phyloP scores from a whole-genome alignment of 2,113 vertebrate genomes.

The Ammodytes dubius region DNA sequence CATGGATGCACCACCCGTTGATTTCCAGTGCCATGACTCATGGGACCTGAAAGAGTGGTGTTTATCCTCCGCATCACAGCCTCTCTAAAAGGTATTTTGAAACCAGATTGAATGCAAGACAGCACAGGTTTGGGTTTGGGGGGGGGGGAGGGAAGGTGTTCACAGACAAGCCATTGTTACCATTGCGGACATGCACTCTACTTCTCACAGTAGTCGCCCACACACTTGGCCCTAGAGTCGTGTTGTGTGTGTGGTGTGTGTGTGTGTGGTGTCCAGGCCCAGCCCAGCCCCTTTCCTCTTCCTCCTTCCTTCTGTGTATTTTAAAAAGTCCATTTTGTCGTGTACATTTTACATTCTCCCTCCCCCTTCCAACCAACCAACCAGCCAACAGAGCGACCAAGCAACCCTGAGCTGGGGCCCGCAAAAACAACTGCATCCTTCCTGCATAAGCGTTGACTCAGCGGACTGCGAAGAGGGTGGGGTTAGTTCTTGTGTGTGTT shows the following conservation, averaged over 20 bases:
- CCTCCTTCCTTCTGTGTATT: conserved; percentile 41
- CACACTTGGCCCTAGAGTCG: conserved; percentile 14
- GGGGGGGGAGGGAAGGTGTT: conserved; percentile 7
- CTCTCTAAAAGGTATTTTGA: conserved; percentile 23
- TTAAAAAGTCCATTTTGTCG: conserved; percentile 49
- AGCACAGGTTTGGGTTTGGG: conserved; percentile 34
- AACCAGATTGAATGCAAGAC: conserved; percentile 67
- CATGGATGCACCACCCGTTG: neutral
- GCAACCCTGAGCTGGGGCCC: conserved; percentile 44
- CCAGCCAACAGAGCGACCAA: conserved; percentile 9
- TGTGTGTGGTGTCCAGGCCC: conserved; percentile 24
- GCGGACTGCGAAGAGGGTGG: conserved; percentile 57
- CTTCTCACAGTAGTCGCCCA: neutral
- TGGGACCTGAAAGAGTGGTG: conserved; percentile 27
- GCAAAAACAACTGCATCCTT: conserved; percentile 84
- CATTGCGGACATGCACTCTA: neutral
- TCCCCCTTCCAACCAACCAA: neutral
- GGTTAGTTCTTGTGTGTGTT: conserved; percentile 10
- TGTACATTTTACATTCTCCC: conserved; percentile 18
- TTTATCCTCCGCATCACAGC: conserved; percentile 6
- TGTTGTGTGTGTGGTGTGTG: too few relatives aligned
- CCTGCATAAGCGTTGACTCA: conserved; percentile 84
- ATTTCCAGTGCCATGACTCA: conserved; percentile 25
- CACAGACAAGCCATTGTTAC: conserved; percentile 41
- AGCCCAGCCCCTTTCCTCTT: conserved; percentile 55